Evolutionary conservation across 2,888 invertebrate genomes (phyloP).

Genomic region (Agriopis leucophaearia): DNA sequence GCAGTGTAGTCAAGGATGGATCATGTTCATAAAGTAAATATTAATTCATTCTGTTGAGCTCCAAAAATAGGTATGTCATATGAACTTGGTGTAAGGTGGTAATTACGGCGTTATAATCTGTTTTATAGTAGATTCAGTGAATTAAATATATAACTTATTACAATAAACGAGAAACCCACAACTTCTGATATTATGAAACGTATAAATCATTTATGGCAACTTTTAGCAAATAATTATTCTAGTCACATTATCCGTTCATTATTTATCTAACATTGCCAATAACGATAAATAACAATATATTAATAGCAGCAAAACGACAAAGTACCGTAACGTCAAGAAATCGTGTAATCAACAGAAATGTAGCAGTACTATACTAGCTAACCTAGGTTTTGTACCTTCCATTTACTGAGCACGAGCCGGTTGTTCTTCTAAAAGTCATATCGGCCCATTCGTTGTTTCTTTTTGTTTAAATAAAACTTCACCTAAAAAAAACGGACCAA

Average conservation of each 20-base stretch:
- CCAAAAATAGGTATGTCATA: too few relatives aligned
- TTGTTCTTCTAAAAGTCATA: too few relatives aligned
- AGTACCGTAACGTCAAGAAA: conserved; percentile 35
- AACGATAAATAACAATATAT: conserved; percentile 30
- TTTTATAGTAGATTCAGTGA: neutral
- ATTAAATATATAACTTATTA: neutral
- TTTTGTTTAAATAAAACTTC: too few relatives aligned
- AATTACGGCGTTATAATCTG: too few relatives aligned
- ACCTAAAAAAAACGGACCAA: too few relatives aligned
- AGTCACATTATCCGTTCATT: conserved; percentile 16
- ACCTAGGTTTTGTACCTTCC: neutral
- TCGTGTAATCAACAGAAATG: conserved; percentile 17
- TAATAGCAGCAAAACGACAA: conserved; percentile 35
- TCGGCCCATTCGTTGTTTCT: too few relatives aligned
- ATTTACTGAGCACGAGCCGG: too few relatives aligned
- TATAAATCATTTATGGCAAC: conserved; percentile 9
- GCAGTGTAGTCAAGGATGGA: too few relatives aligned
- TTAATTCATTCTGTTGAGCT: too few relatives aligned
- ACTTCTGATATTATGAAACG: conserved; percentile 14
- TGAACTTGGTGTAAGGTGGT: too few relatives aligned
- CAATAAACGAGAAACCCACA: neutral
- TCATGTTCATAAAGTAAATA: too few relatives aligned
- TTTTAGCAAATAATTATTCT: conserved; percentile 10
- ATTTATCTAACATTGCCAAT: conserved; percentile 14
- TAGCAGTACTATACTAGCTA: neutral